Conservation (phyloP, 2,113 vertebrate genomes). For the Apeltes quadracus region DNA sequence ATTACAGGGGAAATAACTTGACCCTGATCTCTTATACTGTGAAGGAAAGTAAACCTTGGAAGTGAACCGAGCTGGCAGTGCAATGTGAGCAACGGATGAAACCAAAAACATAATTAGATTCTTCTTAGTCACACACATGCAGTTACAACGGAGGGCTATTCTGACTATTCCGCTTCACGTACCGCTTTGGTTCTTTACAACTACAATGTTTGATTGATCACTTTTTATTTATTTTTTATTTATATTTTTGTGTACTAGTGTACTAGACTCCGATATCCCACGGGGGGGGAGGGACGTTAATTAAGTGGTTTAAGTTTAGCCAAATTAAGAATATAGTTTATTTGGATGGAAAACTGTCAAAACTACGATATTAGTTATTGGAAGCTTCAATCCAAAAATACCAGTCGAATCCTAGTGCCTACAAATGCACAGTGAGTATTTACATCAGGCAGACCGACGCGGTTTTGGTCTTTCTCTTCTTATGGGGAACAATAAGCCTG, state of each 20-base stretch:
- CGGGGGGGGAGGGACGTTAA: neutral
- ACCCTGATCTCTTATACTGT: slow-evolving; percentile 19
- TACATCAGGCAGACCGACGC: slow-evolving; percentile 1
- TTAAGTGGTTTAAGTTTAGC: slow-evolving; percentile 7
- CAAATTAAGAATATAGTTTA: slow-evolving; percentile 14
- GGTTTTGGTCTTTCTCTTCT: neutral
- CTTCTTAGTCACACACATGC: neutral
- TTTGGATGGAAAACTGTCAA: slow-evolving; percentile 15
- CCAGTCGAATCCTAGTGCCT: slow-evolving; percentile 67
- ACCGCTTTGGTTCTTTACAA: neutral
- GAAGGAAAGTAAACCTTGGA: slow-evolving; percentile 14
- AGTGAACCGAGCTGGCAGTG: slow-evolving; percentile 12
- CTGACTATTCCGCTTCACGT: neutral
- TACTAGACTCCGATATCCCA: neutral
- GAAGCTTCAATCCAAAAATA: slow-evolving; percentile 31
- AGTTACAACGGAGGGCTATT: neutral
- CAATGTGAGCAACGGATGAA: slow-evolving; percentile 44
- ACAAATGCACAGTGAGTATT: slow-evolving; percentile 32
- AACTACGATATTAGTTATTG: slow-evolving; percentile 29
- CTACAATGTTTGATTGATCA: slow-evolving; percentile 2
- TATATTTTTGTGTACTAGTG: no score
- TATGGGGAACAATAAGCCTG: slow-evolving; percentile 15
- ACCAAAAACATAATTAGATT: slow-evolving; percentile 29
- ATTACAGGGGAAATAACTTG: neutral
- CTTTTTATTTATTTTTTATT: no score